Evolutionary conservation across 2,113 vertebrate genomes (phyloP).

Genomic region (Carassius auratus): DNA sequence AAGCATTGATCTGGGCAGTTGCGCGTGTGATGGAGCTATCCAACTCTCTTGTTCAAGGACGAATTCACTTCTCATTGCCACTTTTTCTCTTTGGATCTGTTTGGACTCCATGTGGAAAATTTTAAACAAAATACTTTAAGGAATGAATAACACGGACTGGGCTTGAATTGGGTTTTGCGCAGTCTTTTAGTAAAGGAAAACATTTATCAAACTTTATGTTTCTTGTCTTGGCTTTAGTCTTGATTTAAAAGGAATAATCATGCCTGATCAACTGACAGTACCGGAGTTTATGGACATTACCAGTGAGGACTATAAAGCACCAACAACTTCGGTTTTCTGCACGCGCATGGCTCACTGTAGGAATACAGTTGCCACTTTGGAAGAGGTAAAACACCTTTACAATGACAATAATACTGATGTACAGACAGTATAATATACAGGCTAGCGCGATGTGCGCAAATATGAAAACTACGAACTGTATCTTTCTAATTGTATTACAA

Average conservation of each 20-base stretch:
- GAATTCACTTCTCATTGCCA: not conserved
- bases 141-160: not conserved
- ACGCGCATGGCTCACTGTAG: slow-evolving; percentile 89
- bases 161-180: not conserved
- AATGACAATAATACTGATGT: not conserved
- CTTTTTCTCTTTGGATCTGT: not conserved
- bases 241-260: slow-evolving; percentile 56
- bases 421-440: not conserved
- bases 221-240: not conserved
- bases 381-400: slow-evolving; percentile 80
- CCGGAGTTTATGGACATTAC: slow-evolving; percentile 90
- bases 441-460: not conserved
- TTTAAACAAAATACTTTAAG: not conserved
- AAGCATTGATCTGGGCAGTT: not conserved
- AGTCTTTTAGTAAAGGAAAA: not conserved
- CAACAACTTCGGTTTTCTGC: slow-evolving; percentile 93
- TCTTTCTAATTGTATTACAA: not conserved
- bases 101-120: not conserved
- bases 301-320: slow-evolving; percentile 93
- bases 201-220: not conserved
- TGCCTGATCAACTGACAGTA: slow-evolving; percentile 89
- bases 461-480: not conserved
- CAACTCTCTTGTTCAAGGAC: not conserved
- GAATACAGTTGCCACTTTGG: slow-evolving; percentile 87
- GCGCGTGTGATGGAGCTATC: slow-evolving; percentile 32